Evolutionary conservation across 2,113 vertebrate species (phyloP), one percentile per base, ranked within the genome.

Genomic region (Rhea americana): DNA sequence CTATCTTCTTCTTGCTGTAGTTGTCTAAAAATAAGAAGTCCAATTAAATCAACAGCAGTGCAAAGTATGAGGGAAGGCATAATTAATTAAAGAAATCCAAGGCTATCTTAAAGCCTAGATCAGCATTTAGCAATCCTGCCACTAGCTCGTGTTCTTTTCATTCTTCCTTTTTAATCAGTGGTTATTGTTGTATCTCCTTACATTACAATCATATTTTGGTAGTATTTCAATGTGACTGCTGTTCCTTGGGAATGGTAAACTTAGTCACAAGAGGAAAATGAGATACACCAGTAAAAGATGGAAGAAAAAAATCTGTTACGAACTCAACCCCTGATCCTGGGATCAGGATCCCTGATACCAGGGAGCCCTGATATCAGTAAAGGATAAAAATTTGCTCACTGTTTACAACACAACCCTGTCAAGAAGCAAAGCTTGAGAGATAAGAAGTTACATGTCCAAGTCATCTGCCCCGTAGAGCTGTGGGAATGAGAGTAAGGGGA

Each of bases 81-180:
- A 96, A 94, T 96, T 95, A 94, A 96, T 96, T 96, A 74, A 94
- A 87, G 78, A 87, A 96, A 94, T 90, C 87, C 93, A 94, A 93
- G 66, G 70, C 93, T 88, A 87, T 61, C 96, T 95, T 88, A 39
- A 61, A 95, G 93, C 30, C 14, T 59, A 91, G 94, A 93, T 95
- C 94, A 95, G 94, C 91, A 90, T 93, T 96, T 93, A 96, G 91
- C 91, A 88, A 28, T 68, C 77, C 88, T 94, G 90, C 87, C 82
- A 90, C 90, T 63, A 76, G 91, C 90, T 93, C 93, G 72, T 48
- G 65, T 58, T 89, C 81, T 70, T 78, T 22, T 91, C 86, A 79
- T 90, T 95, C 92, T 91, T 93, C 86, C 84, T 93, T 94, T 91
- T 88, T 85, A 96, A 95, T 95, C 96, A 93, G 80, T 48, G 94